Evolutionary conservation across 1,140 invertebrate species (phyloP), one percentile per base, ranked within the genome.

Genomic region (Dendroctonus ponderosae): DNA sequence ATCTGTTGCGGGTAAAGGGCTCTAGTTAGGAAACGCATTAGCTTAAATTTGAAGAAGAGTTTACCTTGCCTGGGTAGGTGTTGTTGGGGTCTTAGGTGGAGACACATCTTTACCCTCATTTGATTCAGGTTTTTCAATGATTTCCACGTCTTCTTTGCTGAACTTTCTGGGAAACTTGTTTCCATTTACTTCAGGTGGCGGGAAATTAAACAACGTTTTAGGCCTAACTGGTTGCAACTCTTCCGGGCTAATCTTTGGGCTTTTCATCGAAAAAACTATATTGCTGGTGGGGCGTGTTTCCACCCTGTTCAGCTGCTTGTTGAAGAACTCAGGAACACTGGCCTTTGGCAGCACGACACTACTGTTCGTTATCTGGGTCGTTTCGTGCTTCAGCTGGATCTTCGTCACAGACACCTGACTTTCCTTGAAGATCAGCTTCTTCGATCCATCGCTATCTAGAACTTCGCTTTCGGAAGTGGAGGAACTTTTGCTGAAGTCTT

Each of bases 321-420:
- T 84, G 69, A 89, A 79, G 74, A 89, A 89, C 77, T 89, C 87
- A 2, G 87, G 87, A n/a, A 88, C 81, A 41, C 12, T 87, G 80
- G 60, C 15, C 39, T 69, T 69, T 15, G 65, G 52, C 41, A 68
- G 77, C 39, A 67, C 78, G 40, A 63, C 71, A 14, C 71, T 75
- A 14, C 74, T 70, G 44, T 59, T 67, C 41, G 49, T 69, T 50
- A 70, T 60, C 59, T 71, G 64, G 14, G 66, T 71, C 39, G 72
- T 67, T 67, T 74, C 72, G 7, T 68, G 69, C 70, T 74, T 76
- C 7, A 77, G 53, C 53, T 77, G 74, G 7, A 78, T 75, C 54
- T 78, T 79, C 3, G 77, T 79, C 3, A 77, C 70, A 3, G 75
- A 77, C 6, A 78, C 68, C 60, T 74, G 72, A 44, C 72, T 67